phyloP scores from a whole-genome alignment of 2,888 invertebrate genomes.

The Nephrotoma appendiculata region DNA sequence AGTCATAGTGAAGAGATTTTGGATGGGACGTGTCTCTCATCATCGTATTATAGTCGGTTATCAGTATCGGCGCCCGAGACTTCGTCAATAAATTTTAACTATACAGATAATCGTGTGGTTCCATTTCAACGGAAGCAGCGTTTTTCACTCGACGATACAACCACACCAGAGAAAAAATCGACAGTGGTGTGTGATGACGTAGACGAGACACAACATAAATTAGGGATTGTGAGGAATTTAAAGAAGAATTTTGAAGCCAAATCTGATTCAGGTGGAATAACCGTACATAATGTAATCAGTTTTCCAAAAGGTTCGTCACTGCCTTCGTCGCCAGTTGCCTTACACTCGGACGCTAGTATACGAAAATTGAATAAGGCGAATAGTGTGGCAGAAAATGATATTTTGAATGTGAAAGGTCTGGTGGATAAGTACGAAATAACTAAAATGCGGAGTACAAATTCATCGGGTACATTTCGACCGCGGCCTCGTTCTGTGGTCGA shows the following conservation, averaged over 20 bases:
- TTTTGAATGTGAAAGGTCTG: constrained; percentile 54
- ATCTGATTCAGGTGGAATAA: constrained; percentile 15
- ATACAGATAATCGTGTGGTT: background rate
- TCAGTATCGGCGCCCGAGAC: constrained; percentile 49
- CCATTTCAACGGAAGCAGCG: background rate
- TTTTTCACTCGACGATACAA: background rate
- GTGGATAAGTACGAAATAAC: constrained; percentile 57
- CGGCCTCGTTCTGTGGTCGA: constrained; percentile 10
- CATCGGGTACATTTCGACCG: constrained; percentile 10
- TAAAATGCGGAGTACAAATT: constrained; percentile 10
- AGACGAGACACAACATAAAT: constrained; percentile 14
- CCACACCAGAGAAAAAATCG: background rate
- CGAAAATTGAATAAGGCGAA: constrained; percentile 19
- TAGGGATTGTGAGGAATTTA: constrained; percentile 70
- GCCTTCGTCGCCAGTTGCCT: constrained; percentile 49
- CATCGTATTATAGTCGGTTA: constrained; percentile 34
- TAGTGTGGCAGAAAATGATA: constrained; percentile 31
- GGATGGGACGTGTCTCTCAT: constrained; percentile 26
- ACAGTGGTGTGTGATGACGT: background rate
- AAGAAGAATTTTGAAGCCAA: constrained; percentile 83
- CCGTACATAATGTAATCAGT: background rate
- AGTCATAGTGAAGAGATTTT: constrained; percentile 32
- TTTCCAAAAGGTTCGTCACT: constrained; percentile 35
- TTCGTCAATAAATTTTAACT: constrained; percentile 29
- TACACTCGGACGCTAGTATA: constrained; percentile 30